A percentile compares a stretch with the other conserved stretches of the same genome.
phyloP scores from a whole-genome alignment of 2,888 invertebrate species.

The Hofmannophila pseudospretella region DNA sequence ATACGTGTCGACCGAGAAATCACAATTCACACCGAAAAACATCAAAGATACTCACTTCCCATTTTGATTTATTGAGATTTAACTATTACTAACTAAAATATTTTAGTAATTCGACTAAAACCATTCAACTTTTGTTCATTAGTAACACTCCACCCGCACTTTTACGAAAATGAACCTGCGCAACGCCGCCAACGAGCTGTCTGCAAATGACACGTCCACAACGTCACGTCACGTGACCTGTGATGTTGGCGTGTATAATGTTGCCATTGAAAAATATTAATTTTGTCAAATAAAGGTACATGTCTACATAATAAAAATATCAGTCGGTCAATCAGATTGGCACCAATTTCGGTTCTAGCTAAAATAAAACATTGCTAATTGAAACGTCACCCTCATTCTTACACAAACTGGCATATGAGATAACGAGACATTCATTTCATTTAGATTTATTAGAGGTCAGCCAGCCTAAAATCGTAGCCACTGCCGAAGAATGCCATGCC shows the following conservation, averaged over 20 bases:
- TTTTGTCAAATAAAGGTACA: neutral
- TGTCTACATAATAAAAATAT: too few species aligned
- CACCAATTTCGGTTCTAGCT: too few species aligned
- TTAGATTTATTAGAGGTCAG: too few species aligned
- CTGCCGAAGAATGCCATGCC: too few species aligned
- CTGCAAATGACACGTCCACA: constrained; percentile 78
- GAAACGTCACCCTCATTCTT: too few species aligned
- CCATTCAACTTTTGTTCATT: constrained; percentile 76
- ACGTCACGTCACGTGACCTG: constrained; percentile 84
- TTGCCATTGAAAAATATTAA: constrained; percentile 29
- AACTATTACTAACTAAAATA: constrained; percentile 72
- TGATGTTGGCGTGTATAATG: constrained; percentile 80
- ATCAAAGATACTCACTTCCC: constrained; percentile 79
- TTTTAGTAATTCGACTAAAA: constrained; percentile 65
- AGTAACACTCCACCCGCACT: constrained; percentile 68
- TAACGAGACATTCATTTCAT: too few species aligned
- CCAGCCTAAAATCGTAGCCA: too few species aligned
- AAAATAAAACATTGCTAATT: too few species aligned
- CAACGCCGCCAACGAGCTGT: constrained; percentile 74
- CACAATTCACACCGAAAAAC: constrained; percentile 64
- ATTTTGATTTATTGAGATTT: constrained; percentile 76
- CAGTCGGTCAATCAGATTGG: too few species aligned
- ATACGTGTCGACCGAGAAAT: constrained; percentile 46
- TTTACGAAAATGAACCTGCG: constrained; percentile 73
- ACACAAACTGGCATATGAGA: too few species aligned